Base-by-base conservation (phyloP, 2,797 vertebrate species). In the Carduelis carduelis region DNA sequence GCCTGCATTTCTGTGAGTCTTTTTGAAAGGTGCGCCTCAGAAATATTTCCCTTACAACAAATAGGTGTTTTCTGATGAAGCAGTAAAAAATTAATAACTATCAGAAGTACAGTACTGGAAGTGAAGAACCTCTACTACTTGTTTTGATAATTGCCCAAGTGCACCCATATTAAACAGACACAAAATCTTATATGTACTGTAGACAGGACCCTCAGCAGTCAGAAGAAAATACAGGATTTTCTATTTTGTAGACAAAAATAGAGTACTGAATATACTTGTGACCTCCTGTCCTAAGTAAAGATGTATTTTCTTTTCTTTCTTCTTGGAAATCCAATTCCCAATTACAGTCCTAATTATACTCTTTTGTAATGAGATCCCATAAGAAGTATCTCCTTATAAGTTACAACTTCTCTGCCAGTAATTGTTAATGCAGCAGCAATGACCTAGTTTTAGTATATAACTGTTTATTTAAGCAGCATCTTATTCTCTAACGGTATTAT, bases 301-400 rank as follows among this genome's bases (percentile, higher is more conserved):
- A 47, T 27, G 6, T 47, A 50, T 74, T 69, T 82, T 79, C 27
- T 86, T 80, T 80, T 89, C 28, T 82, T 60, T 72, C 59, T 75
- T 65, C 75, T 87, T 84, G 83, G 55, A 91, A 95, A 83, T 72
- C 18, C 6, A 37, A 21, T 91, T 94, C 91, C n/a, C 61, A 94
- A 82, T 32, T 87, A 50, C 12, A 46, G 39, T 81, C 66, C 52
- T 61, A 83, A 78, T 92, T 89, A 39, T 55, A 50, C 4, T 43
- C 7, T 65, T 94, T 88, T 72, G 43, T 72, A 89, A 71, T 89
- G 59, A 83, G 70, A 82, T 68, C n/a, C 23, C 16, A 5, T 79
- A 49, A 63, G 59, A 92, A 92, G 43, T 76, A 56, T 55, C 81
- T 77, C 26, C 55, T 83, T 92, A 30, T 46, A 84, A 87, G 35